Evolutionary conservation across 2,797 vertebrate species (phyloP).

Genomic region (Alectoris magna): DNA sequence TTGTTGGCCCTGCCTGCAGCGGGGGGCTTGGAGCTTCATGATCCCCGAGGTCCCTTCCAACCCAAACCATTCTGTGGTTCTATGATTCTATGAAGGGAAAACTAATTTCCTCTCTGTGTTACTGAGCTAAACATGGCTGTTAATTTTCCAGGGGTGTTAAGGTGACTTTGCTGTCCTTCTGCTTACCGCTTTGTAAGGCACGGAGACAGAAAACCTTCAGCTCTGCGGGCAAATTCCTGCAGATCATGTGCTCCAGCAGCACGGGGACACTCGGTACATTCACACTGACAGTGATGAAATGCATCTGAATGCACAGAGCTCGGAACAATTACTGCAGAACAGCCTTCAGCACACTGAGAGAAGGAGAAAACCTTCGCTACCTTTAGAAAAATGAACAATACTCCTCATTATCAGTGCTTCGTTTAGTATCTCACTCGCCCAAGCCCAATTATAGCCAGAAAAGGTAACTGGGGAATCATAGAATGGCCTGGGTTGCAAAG

Average conservation of each 20-base stretch:
- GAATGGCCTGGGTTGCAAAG: too few species aligned
- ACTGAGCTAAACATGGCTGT: background rate
- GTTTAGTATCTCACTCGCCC: background rate
- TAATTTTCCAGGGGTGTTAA: conserved; percentile 12
- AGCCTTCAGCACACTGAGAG: background rate
- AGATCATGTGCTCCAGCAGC: background rate
- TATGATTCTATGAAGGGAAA: background rate
- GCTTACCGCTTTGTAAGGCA: rapidly evolving
- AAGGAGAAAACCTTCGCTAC: background rate
- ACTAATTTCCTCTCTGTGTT: conserved; percentile 5
- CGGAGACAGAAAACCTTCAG: background rate
- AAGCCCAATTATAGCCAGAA: conserved; percentile 12
- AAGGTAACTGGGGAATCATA: background rate
- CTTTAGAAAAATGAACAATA: conserved; percentile 12
- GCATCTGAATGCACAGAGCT: background rate
- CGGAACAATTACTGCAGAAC: background rate
- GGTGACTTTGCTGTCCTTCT: background rate
- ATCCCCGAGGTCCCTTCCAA: too few species aligned
- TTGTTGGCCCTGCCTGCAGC: too few species aligned
- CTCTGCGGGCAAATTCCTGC: conserved; percentile 6
- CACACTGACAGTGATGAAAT: background rate
- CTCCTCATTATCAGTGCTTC: conserved; percentile 18
- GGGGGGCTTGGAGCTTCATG: too few species aligned
- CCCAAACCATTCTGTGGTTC: too few species aligned
- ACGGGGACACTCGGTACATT: background rate